Base-by-base conservation (phyloP, 2,888 invertebrate species). In the Lysandra bellargus region DNA sequence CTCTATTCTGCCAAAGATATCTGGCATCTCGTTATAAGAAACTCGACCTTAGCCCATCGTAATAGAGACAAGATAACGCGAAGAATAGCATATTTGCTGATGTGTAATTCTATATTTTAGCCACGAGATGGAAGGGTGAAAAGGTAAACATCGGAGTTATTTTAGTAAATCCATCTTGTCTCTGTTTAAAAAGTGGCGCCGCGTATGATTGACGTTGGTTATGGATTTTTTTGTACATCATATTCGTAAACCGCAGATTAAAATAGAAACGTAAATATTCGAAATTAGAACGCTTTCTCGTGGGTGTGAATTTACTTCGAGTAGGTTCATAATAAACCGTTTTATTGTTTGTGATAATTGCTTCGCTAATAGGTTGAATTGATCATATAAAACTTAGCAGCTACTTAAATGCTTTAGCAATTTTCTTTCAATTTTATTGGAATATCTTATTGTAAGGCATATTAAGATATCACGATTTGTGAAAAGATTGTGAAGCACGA, bases 71-170 rank as follows among this genome's bases (percentile, higher is more conserved):
- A 69, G 60, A 40, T 9, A 61, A 80, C 44, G 80, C 78, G 78
- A 81, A 81, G 82, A 82, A 82, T 81, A 80, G 81, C 80, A 82
- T 87, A 85, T 88, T 89, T 90, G 90, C 88, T 84, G 88, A 89
- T 87, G 86, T 87, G 93, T 93, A 93, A 94, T 92, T 91, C 92
- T 93, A 94, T 94, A 94, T 94, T 93, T 93, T 91, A 89, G 91
- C 91, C 88, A 89, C 88, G 89, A 88, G 89, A 92, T 92, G 88
- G 92, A 93, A 93, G 93, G 93, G 93, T 94, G 92, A 92, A 93
- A 93, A 91, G 89, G 90, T 94, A 94, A 94, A 94, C 93, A 94
- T 85, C 85, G 84, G 86, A 87, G 93, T 91, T 93, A 93, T 93
- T 93, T 93, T 91, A 91, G 93, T 92, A 90, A 92, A 92, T 92